These are phyloP conservation scores for Selene dorsalis DNA, from an alignment of 2,797 vertebrate genomes.

Conservation along the genomic window DNA sequence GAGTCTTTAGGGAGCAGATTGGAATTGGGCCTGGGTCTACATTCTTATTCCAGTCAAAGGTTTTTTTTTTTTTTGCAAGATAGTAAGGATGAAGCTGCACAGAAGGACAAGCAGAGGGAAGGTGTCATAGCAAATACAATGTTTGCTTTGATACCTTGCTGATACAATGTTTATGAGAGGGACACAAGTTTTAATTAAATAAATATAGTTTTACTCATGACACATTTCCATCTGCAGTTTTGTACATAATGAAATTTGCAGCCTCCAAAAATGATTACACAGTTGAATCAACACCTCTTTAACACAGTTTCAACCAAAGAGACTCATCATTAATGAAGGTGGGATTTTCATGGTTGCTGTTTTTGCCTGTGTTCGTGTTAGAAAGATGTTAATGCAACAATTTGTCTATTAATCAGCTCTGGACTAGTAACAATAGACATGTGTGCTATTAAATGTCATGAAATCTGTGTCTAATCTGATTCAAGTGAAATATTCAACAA, in stretches of 20 bases:
- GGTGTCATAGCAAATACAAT: not conserved
- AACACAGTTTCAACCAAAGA: not conserved
- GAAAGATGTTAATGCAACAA: not conserved
- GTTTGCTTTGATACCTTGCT: too few species aligned
- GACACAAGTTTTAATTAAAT: not conserved
- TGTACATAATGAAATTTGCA: not conserved
- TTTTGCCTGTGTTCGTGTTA: not conserved
- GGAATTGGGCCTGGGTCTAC: too few species aligned
- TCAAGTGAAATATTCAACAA: slow-evolving; percentile 1
- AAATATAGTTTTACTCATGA: not conserved
- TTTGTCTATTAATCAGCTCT: slow-evolving; percentile 1
- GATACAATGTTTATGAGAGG: not conserved
- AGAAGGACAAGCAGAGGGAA: not conserved
- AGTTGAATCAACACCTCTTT: not conserved
- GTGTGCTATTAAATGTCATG: slow-evolving; percentile 35
- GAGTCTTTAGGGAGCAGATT: too few species aligned
- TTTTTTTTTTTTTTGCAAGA: not conserved
- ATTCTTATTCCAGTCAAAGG: slow-evolving; percentile 4
- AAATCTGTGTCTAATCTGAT: slow-evolving; percentile 21
- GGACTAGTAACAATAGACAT: slow-evolving; percentile 18
- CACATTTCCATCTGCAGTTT: not conserved
- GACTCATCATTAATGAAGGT: not conserved
- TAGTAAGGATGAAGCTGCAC: not conserved
- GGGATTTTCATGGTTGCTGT: not conserved
- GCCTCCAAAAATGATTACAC: not conserved